A percentile compares a stretch with the other conserved stretches of the same genome.
Evolutionary conservation across 92 coral and sea anemone species (phyloP).

Genomic region (Actinernus sp.): DNA sequence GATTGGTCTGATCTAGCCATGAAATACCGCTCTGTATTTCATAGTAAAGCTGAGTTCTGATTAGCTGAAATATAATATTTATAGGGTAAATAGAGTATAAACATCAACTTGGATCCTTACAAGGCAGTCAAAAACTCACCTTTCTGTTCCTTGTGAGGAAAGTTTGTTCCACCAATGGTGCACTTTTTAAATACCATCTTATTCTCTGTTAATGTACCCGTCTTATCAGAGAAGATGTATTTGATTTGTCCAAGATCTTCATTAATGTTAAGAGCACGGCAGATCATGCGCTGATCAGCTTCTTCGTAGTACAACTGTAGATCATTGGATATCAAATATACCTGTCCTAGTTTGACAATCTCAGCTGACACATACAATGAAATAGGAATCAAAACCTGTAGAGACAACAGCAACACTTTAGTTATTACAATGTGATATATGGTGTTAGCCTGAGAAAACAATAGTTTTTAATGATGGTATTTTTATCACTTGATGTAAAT

Average conservation of each 20-base stretch:
- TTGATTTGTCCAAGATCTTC: conserved; percentile 97
- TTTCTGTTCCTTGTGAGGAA: conserved; percentile 67
- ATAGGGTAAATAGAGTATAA: no score
- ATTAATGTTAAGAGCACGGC: conserved; percentile 97
- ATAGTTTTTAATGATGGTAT: no score
- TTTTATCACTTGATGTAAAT: no score
- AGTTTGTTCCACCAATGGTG: conserved; percentile 90
- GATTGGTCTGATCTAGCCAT: no score
- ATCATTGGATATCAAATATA: conserved; percentile 89
- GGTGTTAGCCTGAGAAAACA: no score
- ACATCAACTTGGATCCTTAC: no score
- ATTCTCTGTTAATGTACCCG: conserved; percentile 97
- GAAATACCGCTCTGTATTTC: no score
- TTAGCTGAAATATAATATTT: no score
- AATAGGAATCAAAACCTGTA: conserved; percentile 93
- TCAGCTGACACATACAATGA: conserved; percentile 97
- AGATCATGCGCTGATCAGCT: conserved; percentile 91
- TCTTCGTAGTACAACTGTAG: conserved; percentile 85
- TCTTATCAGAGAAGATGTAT: conserved; percentile 98
- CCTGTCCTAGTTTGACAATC: conserved; percentile 93
- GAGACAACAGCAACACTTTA: conserved; percentile 2
- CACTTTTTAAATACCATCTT: conserved; percentile 97
- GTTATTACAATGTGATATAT: no score
- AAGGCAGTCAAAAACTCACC: no score
- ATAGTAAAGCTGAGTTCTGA: no score